These are phyloP conservation scores for Drosophila subobscura DNA, from an alignment of 1,140 invertebrate species.

Conservation along the genomic window DNA sequence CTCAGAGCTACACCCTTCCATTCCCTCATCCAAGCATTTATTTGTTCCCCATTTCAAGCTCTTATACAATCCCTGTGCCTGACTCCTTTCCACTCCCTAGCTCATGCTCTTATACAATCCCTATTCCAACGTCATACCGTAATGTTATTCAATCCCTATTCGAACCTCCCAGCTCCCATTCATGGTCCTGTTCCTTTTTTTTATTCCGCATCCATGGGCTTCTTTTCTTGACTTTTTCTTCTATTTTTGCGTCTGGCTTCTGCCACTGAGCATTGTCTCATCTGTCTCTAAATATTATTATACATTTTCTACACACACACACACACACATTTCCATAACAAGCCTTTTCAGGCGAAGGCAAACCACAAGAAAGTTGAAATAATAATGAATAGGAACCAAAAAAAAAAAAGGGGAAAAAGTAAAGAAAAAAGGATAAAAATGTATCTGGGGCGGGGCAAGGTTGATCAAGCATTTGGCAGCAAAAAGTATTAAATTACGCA, in stretches of 20 bases:
- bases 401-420: neutral
- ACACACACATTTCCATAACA: slow-evolving; percentile 20
- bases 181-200: slow-evolving; percentile 1
- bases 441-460: slow-evolving; percentile 54
- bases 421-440: slow-evolving; percentile 10
- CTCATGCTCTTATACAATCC: no score
- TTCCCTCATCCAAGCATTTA: no score
- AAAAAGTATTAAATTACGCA: slow-evolving; percentile 61
- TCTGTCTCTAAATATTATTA: slow-evolving; percentile 13
- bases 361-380: slow-evolving; percentile 40
- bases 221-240: neutral
- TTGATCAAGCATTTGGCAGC: slow-evolving; percentile 40
- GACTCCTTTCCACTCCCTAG: no score
- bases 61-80: no score
- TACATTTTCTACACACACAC: slow-evolving; percentile 10
- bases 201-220: no score
- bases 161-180: neutral
- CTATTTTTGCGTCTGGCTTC: slow-evolving; percentile 14
- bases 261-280: slow-evolving; percentile 28
- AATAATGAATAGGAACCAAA: neutral
- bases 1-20: no score
- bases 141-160: no score
- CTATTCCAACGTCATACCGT: no score
- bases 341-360: slow-evolving; percentile 58
- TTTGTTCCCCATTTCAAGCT: no score